Base-by-base conservation (phyloP, 2,113 vertebrate species). In the Eolophus roseicapilla region DNA sequence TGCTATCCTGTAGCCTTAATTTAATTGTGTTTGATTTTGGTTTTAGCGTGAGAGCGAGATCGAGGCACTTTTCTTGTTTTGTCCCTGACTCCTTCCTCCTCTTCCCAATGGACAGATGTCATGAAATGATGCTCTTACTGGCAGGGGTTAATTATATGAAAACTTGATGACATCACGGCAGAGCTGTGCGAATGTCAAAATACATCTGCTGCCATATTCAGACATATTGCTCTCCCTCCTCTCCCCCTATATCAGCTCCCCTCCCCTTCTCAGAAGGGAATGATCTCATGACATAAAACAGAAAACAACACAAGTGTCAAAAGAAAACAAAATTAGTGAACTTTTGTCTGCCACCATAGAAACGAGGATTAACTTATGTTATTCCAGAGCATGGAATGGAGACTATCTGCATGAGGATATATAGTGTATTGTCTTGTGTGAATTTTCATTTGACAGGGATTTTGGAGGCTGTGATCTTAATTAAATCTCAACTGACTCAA, bases 401-500 rank as follows among this genome's bases (percentile, higher is more conserved):
- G 98, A 98, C 98, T 98, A 98, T 99, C 98, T 98, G 97, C 97
- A 97, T 96, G 96, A 98, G 98, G 98, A 98, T 98, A 98, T 98
- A 98, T 98, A 98, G 94, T 98, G 98, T 98, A 98, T 99, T 99
- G 99, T 99, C 98, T 99, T 98, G 97, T 97, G 97, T 98, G 98
- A 98, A 98, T 98, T 99, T 99, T 98, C 97, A 98, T 99, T 98
- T 98, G 98, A 98, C 98, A 98, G 97, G 98, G 98, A 98, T 99
- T 99, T 99, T 98, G 98, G 97, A 98, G 98, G 97, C 98, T 98
- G 98, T 98, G 98, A 99, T 99, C 99, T 99, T 99, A 99, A 99
- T 99, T 99, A 99, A 99, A 99, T 99, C 98, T 99, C 98, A 98
- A 98, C 98, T 97, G 98, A 98, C 98, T 99, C 98, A 98, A 99